phyloP scores from a whole-genome alignment of 2,113 vertebrate species.

The Gasterosteus nipponicus region DNA sequence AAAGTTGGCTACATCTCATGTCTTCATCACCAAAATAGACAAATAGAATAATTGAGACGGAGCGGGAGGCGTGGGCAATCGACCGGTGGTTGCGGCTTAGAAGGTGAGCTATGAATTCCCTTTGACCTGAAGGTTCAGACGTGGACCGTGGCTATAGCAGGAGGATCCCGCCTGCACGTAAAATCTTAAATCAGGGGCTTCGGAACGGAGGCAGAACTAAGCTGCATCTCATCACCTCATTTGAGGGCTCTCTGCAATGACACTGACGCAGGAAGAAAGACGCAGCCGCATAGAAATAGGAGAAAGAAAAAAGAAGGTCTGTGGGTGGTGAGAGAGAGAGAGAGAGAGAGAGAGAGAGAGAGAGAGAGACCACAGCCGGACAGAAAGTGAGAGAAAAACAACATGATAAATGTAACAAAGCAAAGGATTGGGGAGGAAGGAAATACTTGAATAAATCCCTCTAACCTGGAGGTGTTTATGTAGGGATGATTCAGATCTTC shows the following conservation, averaged over 20 bases:
- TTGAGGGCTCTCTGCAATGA: slow-evolving; percentile 28
- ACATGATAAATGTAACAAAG: slow-evolving; percentile 36
- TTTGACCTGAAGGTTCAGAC: neutral
- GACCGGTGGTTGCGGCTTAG: neutral
- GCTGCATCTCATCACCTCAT: slow-evolving; percentile 24
- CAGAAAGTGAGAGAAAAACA: slow-evolving; percentile 30
- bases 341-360: slow-evolving; percentile 7
- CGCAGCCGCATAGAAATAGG: slow-evolving; percentile 1
- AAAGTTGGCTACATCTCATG: neutral
- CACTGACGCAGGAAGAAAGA: slow-evolving; percentile 19
- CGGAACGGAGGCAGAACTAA: neutral
- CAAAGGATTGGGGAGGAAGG: slow-evolving; percentile 25
- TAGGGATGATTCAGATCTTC: slow-evolving; percentile 56
- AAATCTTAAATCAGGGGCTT: slow-evolving; percentile 10
- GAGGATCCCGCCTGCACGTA: slow-evolving; percentile 2
- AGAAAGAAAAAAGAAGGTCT: neutral
- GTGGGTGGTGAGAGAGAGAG: slow-evolving; percentile 18
- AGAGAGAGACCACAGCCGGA: slow-evolving; percentile 5
- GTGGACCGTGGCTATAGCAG: neutral
- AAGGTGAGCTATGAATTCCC: neutral
- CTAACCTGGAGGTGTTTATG: slow-evolving; percentile 53
- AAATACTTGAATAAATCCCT: slow-evolving; percentile 47
- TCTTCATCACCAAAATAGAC: neutral
- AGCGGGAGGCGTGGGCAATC: neutral
- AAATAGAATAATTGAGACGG: neutral